Base-by-base conservation (phyloP, 2,888 invertebrate species). In the Taphrorychus bicolor region DNA sequence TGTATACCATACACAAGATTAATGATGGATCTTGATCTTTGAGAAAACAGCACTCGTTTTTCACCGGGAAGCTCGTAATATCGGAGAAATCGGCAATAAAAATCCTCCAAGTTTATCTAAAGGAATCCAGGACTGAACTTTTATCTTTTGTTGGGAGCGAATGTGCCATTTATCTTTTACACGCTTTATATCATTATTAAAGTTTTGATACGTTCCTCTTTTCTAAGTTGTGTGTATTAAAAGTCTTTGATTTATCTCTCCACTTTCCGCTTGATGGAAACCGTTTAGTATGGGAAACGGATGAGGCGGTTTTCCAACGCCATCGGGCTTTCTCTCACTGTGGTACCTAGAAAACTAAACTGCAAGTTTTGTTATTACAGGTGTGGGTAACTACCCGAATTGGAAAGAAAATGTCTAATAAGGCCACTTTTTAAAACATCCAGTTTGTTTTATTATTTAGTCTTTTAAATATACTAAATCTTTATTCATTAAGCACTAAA, bases 161-260 rank as follows among this genome's bases (percentile, higher is more conserved):
- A 49, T 54, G 40, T 40, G 59, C 56, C 66, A 59, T 66, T 60
- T 59, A 66, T 66, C 66, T 62, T 54, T 56, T 56, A 60, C 59
- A 49, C 59, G 49, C 40, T 66, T 40, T 59, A 59, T 66, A 56
- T 54, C 54, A 66, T 66, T 66, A 66, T 66, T 54, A 66, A 59
- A 66, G 48, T 66, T 66, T 66, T 66, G 66, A 66, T 59, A 59
- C 45, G 49, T 60, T 40, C 56, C 42, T 62, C 48, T 56, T 56
- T 56, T 54, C 32, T 49, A 60, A 62, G 48, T 62, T 48, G 48
- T 18, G 40, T 62, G 18, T 48, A 48, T 62, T 32, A 40, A 23
- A 53, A 53, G 19, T 40, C 52, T 40, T 52, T 22, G 45, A 61
- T 23, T 53, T 53, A 53, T 53, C 14, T n/a, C 16, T 51, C 51